Percentiles rank a stretch among this genome's conserved stretches.
These are phyloP conservation scores for Biston stratarius DNA, from an alignment of 2,888 invertebrate species.

Conservation along the genomic window DNA sequence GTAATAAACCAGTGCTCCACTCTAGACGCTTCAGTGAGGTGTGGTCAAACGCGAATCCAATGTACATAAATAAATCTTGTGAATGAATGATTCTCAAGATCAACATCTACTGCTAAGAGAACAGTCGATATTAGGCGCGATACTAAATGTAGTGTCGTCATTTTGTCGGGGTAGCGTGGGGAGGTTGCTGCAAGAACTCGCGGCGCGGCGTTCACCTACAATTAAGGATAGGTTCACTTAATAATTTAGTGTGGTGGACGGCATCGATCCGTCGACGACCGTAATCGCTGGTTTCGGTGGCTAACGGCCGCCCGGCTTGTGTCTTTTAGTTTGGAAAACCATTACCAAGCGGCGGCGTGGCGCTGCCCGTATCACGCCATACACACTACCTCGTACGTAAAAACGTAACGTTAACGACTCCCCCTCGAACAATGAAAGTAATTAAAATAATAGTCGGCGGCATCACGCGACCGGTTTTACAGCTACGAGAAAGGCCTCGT, in stretches of 20 bases:
- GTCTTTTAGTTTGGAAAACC: constrained; percentile 65
- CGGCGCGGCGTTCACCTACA: constrained; percentile 57
- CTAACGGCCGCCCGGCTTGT: constrained; percentile 31
- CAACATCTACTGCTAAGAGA: no score
- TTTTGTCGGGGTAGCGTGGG: constrained; percentile 35
- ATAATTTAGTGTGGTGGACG: constrained; percentile 55
- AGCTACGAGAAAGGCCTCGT: background rate
- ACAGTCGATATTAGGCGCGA: no score
- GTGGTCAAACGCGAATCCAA: no score
- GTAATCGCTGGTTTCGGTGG: constrained; percentile 62
- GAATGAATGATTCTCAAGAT: no score
- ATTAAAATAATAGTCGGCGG: constrained; percentile 81
- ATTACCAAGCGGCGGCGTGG: constrained; percentile 49
- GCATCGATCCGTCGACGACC: constrained; percentile 62
- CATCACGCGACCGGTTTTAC: constrained; percentile 75
- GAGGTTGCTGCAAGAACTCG: constrained; percentile 30
- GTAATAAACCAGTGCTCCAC: no score
- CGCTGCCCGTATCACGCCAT: background rate
- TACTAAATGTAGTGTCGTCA: no score
- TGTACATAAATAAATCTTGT: no score
- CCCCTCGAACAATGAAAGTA: constrained; percentile 75
- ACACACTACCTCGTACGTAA: constrained; percentile 58
- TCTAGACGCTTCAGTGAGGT: no score
- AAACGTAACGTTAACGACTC: constrained; percentile 65
- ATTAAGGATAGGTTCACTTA: constrained; percentile 58